phyloP scores from a whole-genome alignment of 2,113 vertebrate genomes.

The Centrocercus urophasianus region DNA sequence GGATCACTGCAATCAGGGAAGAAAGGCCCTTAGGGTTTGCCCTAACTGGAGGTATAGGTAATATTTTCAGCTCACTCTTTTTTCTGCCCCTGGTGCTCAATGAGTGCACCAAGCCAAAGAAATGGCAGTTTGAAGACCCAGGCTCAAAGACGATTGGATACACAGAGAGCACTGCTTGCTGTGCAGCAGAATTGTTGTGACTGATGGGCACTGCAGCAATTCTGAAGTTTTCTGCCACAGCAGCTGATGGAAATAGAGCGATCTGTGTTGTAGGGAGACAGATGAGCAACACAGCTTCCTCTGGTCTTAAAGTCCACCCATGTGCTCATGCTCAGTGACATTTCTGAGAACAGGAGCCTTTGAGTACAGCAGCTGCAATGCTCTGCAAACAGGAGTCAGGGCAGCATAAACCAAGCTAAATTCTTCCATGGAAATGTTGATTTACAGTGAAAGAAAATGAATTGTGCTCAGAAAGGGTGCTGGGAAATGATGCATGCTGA shows the following conservation, averaged over 20 bases:
- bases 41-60: neutral
- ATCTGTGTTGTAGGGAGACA: neutral
- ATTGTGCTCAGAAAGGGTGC: neutral
- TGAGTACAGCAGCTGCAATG: neutral
- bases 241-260: rapidly evolving
- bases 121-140: neutral
- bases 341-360: neutral
- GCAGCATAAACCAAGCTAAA: neutral
- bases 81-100: neutral
- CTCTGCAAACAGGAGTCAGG: neutral
- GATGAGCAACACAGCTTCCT: neutral
- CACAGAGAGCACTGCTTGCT: neutral
- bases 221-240: neutral
- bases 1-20: neutral
- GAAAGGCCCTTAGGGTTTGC: neutral
- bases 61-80: neutral
- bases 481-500: neutral
- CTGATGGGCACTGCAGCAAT: neutral
- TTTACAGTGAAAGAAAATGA: neutral
- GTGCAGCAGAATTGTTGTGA: neutral
- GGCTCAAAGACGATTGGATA: neutral
- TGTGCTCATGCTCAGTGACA: rapidly evolving
- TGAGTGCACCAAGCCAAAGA: neutral
- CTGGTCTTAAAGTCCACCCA: neutral
- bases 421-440: neutral